Percentiles rank a stretch among this genome's conserved stretches.
phyloP scores from a whole-genome alignment of 2,113 vertebrate species.

The Casuarius casuarius region DNA sequence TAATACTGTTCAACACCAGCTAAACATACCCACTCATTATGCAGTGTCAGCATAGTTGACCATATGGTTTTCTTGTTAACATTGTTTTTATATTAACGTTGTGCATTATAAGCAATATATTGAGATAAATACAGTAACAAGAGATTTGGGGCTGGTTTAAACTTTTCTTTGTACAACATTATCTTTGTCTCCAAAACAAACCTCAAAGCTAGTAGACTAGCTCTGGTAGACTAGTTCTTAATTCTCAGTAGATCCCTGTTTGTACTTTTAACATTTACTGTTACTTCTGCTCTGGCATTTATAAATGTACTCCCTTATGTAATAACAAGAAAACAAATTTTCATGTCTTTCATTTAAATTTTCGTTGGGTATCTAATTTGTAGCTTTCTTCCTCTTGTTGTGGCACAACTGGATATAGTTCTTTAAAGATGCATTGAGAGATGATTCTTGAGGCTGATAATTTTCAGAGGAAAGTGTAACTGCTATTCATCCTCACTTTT shows the following conservation, averaged over 20 bases:
- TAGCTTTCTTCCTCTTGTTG: neutral
- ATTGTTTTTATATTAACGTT: neutral
- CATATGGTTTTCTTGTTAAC: slow-evolving; percentile 36
- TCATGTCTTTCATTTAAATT: neutral
- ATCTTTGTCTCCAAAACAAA: neutral
- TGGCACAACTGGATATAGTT: neutral
- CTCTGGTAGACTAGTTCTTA: neutral
- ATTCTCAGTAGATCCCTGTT: neutral
- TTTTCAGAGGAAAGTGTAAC: neutral
- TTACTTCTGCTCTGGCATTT: neutral
- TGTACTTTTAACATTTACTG: neutral
- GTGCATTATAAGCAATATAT: neutral
- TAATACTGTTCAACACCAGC: neutral
- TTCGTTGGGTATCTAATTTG: neutral
- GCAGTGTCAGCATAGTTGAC: slow-evolving; percentile 22
- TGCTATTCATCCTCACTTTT: neutral
- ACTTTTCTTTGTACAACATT: neutral
- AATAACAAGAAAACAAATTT: too few species aligned
- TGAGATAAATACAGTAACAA: neutral
- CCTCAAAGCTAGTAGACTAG: neutral
- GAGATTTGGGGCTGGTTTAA: neutral
- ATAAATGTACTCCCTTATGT: neutral
- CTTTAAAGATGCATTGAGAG: neutral
- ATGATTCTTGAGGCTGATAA: neutral
- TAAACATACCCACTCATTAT: neutral